These are phyloP conservation scores for Bungarus multicinctus DNA, from an alignment of 2,113 vertebrate genomes.

Conservation along the genomic window DNA sequence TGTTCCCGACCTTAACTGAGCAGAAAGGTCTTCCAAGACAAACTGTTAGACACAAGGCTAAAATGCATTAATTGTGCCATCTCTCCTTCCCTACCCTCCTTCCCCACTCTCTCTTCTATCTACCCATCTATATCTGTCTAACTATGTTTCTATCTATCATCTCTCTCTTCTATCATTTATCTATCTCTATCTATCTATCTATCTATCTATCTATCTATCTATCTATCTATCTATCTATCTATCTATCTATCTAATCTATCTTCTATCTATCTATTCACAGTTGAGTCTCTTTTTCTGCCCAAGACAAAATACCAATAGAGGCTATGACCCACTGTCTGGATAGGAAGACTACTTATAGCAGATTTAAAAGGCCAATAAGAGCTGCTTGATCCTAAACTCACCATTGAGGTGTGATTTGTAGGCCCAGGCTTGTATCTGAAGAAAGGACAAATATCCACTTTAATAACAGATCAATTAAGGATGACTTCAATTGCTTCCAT, in stretches of 20 bases:
- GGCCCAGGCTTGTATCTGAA: background rate
- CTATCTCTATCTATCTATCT: too few relatives aligned
- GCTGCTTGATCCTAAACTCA: background rate
- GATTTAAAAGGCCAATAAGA: background rate
- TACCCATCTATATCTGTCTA: too few relatives aligned
- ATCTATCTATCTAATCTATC: too few relatives aligned
- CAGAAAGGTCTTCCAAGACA: background rate
- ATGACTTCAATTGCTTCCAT: background rate
- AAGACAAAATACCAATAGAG: background rate
- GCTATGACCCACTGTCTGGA: background rate
- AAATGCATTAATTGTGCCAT: background rate
- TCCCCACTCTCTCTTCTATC: too few relatives aligned
- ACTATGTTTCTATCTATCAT: too few relatives aligned
- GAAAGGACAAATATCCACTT: background rate
- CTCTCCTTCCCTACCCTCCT: background rate
- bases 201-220: too few relatives aligned
- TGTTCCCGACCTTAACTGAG: background rate
- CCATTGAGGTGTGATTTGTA: background rate
- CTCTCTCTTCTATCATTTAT: too few relatives aligned
- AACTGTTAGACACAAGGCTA: background rate
- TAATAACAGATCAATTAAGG: background rate
- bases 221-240: too few relatives aligned
- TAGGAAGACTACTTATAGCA: background rate
- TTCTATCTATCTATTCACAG: background rate
- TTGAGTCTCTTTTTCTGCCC: background rate